phyloP scores from a whole-genome alignment of 2,113 vertebrate species.

The Oncorhynchus nerka region DNA sequence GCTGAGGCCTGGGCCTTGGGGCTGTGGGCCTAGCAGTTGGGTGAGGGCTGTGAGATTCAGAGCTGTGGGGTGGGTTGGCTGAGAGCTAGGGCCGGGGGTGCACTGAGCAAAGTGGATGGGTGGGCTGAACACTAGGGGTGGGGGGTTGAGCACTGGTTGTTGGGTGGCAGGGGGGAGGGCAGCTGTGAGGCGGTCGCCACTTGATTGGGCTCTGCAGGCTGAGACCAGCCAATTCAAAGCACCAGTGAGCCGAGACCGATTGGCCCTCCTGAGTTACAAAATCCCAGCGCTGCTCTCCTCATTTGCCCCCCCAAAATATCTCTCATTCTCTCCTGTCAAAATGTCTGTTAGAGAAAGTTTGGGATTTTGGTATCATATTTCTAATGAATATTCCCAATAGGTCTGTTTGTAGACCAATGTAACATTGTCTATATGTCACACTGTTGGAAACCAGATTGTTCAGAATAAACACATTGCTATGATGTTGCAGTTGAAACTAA shows the following conservation, averaged over 20 bases:
- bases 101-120: background rate
- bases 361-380: constrained; percentile 13
- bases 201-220: constrained; percentile 75
- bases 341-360: constrained; percentile 57
- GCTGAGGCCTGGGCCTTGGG: no score
- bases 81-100: background rate
- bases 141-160: constrained; percentile 27
- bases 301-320: constrained; percentile 39
- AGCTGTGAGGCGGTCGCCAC: constrained; percentile 34
- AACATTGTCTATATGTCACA: background rate
- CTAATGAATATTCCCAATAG: background rate
- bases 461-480: background rate
- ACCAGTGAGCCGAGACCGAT: constrained; percentile 75
- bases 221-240: constrained; percentile 76
- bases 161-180: background rate
- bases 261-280: constrained; percentile 74
- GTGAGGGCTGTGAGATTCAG: no score
- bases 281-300: constrained; percentile 60
- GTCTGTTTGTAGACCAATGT: no score
- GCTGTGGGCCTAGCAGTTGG: no score
- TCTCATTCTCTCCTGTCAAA: constrained; percentile 59
- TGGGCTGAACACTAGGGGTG: background rate
- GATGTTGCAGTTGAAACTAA: no score
- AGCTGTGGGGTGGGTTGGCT: no score
- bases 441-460: background rate